Evolutionary conservation across 2,797 vertebrate genomes (phyloP).

Genomic region (Oreonectes daqikongensis): DNA sequence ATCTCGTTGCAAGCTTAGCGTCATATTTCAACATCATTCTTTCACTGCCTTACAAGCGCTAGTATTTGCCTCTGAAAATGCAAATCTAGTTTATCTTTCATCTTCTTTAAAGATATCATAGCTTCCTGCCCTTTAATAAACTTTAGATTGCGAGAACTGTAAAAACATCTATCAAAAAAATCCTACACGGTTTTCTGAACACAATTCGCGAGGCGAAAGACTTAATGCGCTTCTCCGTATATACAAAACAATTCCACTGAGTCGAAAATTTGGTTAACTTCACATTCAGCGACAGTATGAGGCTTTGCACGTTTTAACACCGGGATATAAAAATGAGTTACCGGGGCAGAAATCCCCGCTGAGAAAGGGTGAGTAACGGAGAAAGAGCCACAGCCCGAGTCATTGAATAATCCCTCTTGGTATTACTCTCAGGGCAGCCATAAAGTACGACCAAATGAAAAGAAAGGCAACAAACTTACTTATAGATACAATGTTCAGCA

Average conservation of each 20-base stretch:
- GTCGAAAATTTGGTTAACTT: conserved; percentile 3
- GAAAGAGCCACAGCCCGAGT: conserved; percentile 37
- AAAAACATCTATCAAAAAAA: background rate
- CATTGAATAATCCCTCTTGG: conserved; percentile 48
- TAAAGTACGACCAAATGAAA: conserved; percentile 54
- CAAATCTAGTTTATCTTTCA: background rate
- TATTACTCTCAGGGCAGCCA: conserved; percentile 55
- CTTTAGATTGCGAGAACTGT: background rate
- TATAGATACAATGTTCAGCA: too few species aligned
- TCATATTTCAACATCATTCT: background rate
- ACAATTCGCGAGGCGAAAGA: conserved; percentile 64
- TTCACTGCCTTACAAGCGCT: background rate
- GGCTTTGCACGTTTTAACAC: conserved; percentile 49
- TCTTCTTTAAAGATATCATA: background rate
- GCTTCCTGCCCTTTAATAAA: background rate
- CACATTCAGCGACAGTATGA: conserved; percentile 9
- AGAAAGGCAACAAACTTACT: conserved; percentile 1
- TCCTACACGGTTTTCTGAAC: conserved; percentile 54
- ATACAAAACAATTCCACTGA: conserved; percentile 2
- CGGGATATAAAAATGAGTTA: conserved; percentile 52
- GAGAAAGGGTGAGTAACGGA: conserved; percentile 34
- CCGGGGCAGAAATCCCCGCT: conserved; percentile 36
- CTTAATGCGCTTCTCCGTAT: conserved; percentile 51
- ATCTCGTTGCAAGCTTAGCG: background rate
- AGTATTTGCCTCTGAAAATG: background rate